Base-by-base conservation (phyloP, 2,113 vertebrate species). In the Equus quagga region DNA sequence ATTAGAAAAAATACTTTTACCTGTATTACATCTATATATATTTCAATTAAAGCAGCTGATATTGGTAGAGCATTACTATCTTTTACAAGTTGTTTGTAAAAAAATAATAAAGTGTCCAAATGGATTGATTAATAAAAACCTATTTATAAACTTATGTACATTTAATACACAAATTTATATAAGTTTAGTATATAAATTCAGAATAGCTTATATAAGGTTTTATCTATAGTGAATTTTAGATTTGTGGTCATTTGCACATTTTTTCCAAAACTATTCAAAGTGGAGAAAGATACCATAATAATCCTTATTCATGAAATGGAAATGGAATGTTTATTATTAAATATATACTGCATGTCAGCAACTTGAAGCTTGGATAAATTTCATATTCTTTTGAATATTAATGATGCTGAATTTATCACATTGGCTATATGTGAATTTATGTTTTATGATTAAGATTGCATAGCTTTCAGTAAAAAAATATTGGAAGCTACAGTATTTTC, bases 11-110 rank as follows among this genome's bases (percentile, higher is more conserved):
- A 93, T 75, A 85, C 26, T 8, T 79, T 11, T 60, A 86, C 28
- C 14, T 64, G 33, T 81, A 86, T 87, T 81, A 67, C 15, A 54
- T 26, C 65, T 91, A 62, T n/a, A 36, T 82, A 58, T 88, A 85
- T 97, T 95, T 93, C 75, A 93, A 90, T 87, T 79, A 94, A 95
- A 78, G 58, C 14, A 94, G 60, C 21, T 96, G 60, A 79, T 85
- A 92, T 31, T 89, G 69, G 21, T 85, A 94, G 73, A 89, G 15
- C 84, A 87, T 84, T 97, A 89, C 26, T 78, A 75, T 54, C 31
- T 97, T 95, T 89, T 75, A 81, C 1, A 86, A 93, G n/a, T 88
- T 75, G 18, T 97, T 88, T 78, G 13, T 54, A 72, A 96, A 94
- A 54, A 96, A 89, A 65, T 65, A 89, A 65, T 58, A 33, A 82